Conservation (phyloP, 2,888 invertebrate species). For the Drosophila borealis region DNA sequence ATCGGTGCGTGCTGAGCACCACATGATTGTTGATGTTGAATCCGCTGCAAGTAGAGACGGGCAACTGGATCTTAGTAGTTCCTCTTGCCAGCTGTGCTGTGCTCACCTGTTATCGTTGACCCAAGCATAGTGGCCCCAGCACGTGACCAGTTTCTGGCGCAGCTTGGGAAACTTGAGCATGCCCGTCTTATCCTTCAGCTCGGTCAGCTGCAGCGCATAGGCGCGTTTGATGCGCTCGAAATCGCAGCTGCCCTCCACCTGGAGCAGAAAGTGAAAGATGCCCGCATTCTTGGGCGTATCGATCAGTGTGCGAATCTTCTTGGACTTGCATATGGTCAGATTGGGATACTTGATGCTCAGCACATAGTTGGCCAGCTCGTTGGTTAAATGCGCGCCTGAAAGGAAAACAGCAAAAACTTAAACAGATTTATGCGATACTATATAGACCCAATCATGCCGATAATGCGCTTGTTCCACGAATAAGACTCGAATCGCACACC, state of each 20-base stretch:
- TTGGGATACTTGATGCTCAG: constrained; percentile 87
- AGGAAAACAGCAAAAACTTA: neutral
- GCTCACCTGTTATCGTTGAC: constrained; percentile 85
- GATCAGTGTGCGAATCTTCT: constrained; percentile 88
- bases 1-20: constrained; percentile 87
- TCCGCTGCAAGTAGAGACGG: constrained; percentile 56
- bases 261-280: constrained; percentile 89
- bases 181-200: constrained; percentile 87
- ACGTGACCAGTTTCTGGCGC: constrained; percentile 88
- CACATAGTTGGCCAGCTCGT: constrained; percentile 87
- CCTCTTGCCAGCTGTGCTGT: neutral
- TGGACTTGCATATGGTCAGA: constrained; percentile 87
- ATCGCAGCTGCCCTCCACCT: constrained; percentile 87
- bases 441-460: constrained; percentile 7
- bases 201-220: constrained; percentile 86
- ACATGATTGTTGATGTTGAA: constrained; percentile 89
- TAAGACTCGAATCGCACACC: constrained; percentile 8
- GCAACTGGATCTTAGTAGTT: neutral
- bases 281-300: constrained; percentile 91
- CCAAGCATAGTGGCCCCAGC: constrained; percentile 93
- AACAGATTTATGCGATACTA: neutral
- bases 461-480: constrained; percentile 8
- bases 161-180: constrained; percentile 88
- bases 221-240: constrained; percentile 86
- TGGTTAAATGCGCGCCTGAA: constrained; percentile 86